Base-by-base conservation (phyloP, 2,113 vertebrate species). In the Orycteropus afer region DNA sequence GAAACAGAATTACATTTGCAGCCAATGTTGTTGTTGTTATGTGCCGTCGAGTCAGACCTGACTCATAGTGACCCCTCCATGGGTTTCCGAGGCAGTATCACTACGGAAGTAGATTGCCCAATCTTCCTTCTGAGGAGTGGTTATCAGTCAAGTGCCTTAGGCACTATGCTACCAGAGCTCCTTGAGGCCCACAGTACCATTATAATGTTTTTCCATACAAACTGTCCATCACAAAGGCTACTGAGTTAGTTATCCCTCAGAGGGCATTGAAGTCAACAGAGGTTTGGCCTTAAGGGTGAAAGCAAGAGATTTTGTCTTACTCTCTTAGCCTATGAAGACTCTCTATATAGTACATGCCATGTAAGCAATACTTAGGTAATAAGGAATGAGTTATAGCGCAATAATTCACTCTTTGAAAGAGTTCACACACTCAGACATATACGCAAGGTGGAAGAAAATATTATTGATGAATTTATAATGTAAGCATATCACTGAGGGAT, bases 131-230 rank as follows among this genome's bases (percentile, higher is more conserved):
- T n/a, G n/a, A n/a, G n/a, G n/a, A n/a, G n/a, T n/a, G n/a, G n/a
- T n/a, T n/a, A n/a, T n/a, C n/a, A n/a, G n/a, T n/a, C n/a, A n/a
- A n/a, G n/a, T n/a, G n/a, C n/a, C n/a, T n/a, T n/a, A n/a, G n/a
- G n/a, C n/a, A n/a, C n/a, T n/a, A n/a, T n/a, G n/a, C n/a, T n/a
- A n/a, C n/a, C n/a, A n/a, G n/a, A n/a, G n/a, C n/a, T n/a, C n/a
- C n/a, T n/a, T n/a, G n/a, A n/a, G 61, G 61, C 2, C 6, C 29
- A 34, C 0, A 0, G 42, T 7, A 9, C 13, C 7, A 18, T 17
- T 20, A 18, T 5, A 12, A 1, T 25, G 22, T 17, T 25, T 55
- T 27, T 2, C 13, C 0, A 1, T 11, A n/a, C 14, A 23, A 9
- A 20, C 45, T 3, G 2, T 17, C 8, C 23, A 67, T 57, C 32